phyloP scores from a whole-genome alignment of 2,888 invertebrate genomes.

The Pocota personata region DNA sequence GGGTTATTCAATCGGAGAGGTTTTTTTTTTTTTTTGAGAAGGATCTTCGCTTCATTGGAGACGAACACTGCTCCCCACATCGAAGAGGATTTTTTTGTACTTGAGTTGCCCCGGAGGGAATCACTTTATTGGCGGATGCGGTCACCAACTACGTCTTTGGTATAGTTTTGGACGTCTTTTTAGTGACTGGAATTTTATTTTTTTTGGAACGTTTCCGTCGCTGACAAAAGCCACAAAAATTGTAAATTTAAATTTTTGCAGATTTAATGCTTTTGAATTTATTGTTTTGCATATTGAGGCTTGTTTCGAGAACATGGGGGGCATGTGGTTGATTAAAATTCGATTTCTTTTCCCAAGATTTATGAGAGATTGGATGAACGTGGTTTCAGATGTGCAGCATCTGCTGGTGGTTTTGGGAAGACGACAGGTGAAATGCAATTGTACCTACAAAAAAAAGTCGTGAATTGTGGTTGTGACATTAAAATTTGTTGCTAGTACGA shows the following conservation, averaged over 20 bases:
- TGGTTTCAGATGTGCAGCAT: constrained; percentile 25
- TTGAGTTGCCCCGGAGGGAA: not conserved
- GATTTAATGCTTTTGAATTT: constrained; percentile 28
- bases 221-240: constrained; percentile 49
- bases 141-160: constrained; percentile 44
- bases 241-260: constrained; percentile 22
- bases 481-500: not conserved
- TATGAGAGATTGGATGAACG: constrained; percentile 11
- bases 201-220: constrained; percentile 56
- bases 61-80: constrained; percentile 36
- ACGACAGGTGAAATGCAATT: constrained; percentile 27
- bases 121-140: constrained; percentile 66
- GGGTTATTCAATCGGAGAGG: constrained; percentile 48
- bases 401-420: constrained; percentile 31
- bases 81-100: constrained; percentile 10
- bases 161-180: constrained; percentile 22
- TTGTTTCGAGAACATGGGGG: not conserved
- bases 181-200: no score
- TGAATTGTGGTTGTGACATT: not conserved
- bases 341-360: not conserved
- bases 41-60: constrained; percentile 69
- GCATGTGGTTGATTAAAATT: not conserved
- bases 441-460: not conserved
- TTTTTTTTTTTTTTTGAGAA: constrained; percentile 31
- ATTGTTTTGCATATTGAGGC: constrained; percentile 33